A percentile compares a stretch with the other conserved stretches of the same genome.
Evolutionary conservation across 2,113 vertebrate species (phyloP).

Genomic region (Chloroceryle aenea): DNA sequence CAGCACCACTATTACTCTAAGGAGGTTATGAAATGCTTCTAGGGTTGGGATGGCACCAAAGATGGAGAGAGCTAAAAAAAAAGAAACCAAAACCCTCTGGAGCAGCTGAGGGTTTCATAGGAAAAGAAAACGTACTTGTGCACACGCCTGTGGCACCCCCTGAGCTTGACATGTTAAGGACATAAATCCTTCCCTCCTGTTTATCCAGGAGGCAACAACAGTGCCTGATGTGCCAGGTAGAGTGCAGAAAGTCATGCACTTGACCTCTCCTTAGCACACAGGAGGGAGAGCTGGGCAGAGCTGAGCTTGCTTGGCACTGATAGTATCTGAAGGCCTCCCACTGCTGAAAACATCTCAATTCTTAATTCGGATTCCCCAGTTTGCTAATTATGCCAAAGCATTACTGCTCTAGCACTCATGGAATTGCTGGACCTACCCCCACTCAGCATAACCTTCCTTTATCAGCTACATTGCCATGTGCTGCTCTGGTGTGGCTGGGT

Average conservation of each 20-base stretch:
- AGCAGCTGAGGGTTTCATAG: background rate
- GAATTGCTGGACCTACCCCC: background rate
- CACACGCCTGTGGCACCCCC: background rate
- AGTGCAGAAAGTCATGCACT: background rate
- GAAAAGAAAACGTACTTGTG: background rate
- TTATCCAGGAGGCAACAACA: background rate
- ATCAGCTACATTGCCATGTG: accelerated
- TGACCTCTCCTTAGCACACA: background rate
- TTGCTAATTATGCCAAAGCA: background rate
- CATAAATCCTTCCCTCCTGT: background rate
- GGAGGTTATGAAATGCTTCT: constrained; percentile 16
- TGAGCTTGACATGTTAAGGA: background rate
- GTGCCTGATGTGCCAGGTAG: background rate
- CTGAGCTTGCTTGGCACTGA: background rate
- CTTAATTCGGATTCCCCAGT: background rate
- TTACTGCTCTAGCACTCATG: background rate
- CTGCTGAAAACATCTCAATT: background rate
- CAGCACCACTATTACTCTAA: background rate
- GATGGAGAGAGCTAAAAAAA: background rate
- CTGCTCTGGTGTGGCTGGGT: background rate
- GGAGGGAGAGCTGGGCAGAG: background rate
- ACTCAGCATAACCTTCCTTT: background rate
- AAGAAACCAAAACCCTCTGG: background rate
- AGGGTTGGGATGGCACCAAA: background rate
- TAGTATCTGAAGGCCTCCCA: background rate